Conservation (phyloP, 2,797 vertebrate genomes). For the Bufotes viridis region DNA sequence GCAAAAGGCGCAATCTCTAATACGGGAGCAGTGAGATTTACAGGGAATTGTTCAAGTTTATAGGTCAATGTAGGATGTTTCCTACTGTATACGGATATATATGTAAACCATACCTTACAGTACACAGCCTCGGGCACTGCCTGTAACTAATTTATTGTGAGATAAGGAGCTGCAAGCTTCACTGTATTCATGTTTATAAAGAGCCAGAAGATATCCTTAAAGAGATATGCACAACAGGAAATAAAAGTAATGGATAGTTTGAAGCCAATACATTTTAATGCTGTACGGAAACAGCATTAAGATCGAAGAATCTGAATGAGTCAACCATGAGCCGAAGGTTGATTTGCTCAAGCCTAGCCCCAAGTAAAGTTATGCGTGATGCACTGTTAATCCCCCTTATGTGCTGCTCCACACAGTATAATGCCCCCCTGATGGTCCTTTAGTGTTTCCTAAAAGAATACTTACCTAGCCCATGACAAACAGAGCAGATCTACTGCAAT, state of each 20-base stretch:
- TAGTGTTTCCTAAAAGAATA: too few species aligned
- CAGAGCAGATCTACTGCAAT: too few species aligned
- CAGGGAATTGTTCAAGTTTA: background rate
- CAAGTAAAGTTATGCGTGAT: too few species aligned
- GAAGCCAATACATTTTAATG: background rate
- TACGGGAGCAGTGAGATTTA: background rate
- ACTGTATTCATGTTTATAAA: background rate
- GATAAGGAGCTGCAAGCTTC: background rate
- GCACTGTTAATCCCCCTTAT: too few species aligned
- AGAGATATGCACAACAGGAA: background rate
- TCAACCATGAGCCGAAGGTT: too few species aligned
- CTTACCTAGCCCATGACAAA: too few species aligned
- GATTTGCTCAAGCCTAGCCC: too few species aligned
- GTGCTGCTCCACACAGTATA: too few species aligned
- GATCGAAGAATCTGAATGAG: too few species aligned
- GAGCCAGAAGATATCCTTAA: background rate
- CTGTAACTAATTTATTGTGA: background rate
- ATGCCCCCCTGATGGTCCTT: too few species aligned
- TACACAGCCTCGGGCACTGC: background rate
- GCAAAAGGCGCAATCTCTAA: slow-evolving; percentile 5
- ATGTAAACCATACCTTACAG: background rate
- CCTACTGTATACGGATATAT: background rate
- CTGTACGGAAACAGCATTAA: too few species aligned
- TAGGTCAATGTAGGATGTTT: slow-evolving; percentile 8
- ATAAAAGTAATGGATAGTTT: too few species aligned